Percentiles rank a stretch among this genome's conserved stretches.
Evolutionary conservation across 2,797 vertebrate species (phyloP).

Genomic region (Pseudochirops corinnae): DNA sequence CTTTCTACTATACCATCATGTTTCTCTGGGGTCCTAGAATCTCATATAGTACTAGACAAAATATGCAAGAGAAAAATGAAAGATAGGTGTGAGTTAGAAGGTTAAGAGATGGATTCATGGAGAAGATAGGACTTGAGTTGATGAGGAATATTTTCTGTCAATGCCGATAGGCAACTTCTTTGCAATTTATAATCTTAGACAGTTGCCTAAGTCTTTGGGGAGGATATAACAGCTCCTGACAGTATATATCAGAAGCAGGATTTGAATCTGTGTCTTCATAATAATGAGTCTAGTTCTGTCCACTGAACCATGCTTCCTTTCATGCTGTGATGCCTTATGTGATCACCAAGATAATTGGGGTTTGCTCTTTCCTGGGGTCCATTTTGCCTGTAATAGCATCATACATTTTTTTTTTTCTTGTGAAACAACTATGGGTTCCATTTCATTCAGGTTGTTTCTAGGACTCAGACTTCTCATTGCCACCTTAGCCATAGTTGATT

Average conservation of each 20-base stretch:
- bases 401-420: no score
- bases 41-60: not conserved
- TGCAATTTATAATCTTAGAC: not conserved
- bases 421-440: no score
- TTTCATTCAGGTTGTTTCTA: no score
- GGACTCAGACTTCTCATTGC: no score
- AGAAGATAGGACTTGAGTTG: not conserved
- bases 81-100: not conserved
- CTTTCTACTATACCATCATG: not conserved
- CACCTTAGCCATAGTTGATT: no score
- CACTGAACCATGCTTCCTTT: no score
- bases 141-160: not conserved
- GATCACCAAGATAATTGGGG: no score
- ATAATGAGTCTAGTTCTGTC: no score
- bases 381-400: no score
- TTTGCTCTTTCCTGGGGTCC: no score
- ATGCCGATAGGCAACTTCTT: not conserved
- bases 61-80: not conserved
- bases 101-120: slow-evolving; percentile 23
- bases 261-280: no score
- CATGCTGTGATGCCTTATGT: no score
- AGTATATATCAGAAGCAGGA: not conserved
- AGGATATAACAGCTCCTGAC: not conserved
- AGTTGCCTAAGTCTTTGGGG: not conserved
- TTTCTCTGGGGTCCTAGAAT: not conserved